Evolutionary conservation across 2,113 vertebrate genomes (phyloP).

Genomic region (Epinephelus lanceolatus): DNA sequence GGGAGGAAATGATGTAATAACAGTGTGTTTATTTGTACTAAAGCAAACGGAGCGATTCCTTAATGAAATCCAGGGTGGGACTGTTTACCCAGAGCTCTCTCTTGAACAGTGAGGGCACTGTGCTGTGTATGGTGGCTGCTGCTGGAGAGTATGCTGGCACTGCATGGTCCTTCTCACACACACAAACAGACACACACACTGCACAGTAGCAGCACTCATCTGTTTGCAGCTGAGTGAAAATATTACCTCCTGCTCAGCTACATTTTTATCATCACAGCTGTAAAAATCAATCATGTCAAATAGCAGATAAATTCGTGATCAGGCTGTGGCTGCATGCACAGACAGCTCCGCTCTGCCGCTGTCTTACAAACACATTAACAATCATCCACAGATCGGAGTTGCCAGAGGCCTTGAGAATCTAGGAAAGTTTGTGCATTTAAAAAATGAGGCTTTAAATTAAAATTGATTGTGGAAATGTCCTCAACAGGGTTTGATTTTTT

Average conservation of each 20-base stretch:
- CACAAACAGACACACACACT: constrained; percentile 17
- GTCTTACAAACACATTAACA: neutral
- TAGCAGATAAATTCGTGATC: neutral
- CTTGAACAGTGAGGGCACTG: constrained; percentile 73
- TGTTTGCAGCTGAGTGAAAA: constrained; percentile 7
- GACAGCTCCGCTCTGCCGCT: constrained; percentile 1
- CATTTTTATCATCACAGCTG: neutral
- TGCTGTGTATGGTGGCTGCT: constrained; percentile 42
- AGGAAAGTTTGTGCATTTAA: neutral
- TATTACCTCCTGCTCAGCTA: constrained; percentile 7
- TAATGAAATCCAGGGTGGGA: constrained; percentile 80
- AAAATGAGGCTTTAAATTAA: neutral
- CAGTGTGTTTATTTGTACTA: constrained; percentile 59
- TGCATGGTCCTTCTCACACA: constrained; percentile 6
- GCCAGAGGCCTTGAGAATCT: neutral
- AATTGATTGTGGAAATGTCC: neutral
- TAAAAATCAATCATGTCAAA: neutral
- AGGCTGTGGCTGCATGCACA: neutral
- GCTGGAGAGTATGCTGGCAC: constrained; percentile 59
- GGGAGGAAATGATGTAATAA: constrained; percentile 58
- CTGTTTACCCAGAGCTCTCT: constrained; percentile 72
- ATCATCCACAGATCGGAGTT: neutral
- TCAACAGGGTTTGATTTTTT: neutral
- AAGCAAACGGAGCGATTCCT: constrained; percentile 71
- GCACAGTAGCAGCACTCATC: constrained; percentile 35